phyloP scores from a whole-genome alignment of 2,797 vertebrate genomes.

The Balearica regulorum region DNA sequence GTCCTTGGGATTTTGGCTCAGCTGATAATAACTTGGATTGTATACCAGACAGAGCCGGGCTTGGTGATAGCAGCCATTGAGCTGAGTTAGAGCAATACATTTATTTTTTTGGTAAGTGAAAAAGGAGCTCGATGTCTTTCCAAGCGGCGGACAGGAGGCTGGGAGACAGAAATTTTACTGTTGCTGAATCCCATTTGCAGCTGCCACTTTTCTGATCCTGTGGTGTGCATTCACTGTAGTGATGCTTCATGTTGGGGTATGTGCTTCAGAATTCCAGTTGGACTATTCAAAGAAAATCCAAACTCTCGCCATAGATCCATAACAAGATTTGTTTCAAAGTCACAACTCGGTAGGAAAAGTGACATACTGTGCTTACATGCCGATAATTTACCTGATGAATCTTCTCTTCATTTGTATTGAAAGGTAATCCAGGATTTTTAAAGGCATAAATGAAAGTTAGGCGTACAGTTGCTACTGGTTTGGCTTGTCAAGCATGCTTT shows the following conservation, averaged over 20 bases:
- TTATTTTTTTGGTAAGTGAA: neutral
- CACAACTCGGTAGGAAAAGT: neutral
- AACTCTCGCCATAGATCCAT: fast-evolving
- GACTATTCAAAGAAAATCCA: neutral
- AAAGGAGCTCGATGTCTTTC: neutral
- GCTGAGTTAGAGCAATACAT: neutral
- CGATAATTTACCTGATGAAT: neutral
- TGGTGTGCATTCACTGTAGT: fast-evolving
- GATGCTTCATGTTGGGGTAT: fast-evolving
- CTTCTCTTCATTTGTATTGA: neutral
- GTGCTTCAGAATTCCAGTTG: neutral
- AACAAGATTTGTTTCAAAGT: neutral
- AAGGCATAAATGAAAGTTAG: neutral
- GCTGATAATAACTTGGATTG: neutral
- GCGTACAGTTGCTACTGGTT: neutral
- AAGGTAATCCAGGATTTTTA: neutral
- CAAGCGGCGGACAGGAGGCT: neutral
- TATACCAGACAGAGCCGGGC: neutral
- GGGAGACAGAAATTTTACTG: neutral
- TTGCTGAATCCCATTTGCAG: neutral
- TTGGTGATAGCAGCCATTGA: neutral
- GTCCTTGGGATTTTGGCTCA: neutral
- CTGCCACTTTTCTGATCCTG: neutral
- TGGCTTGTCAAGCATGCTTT: neutral
- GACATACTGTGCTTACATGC: neutral